Evolutionary conservation across 2,888 invertebrate genomes (phyloP), one percentile per base, ranked within the genome.

Genomic region (Acanthosoma haemorrhoidale): DNA sequence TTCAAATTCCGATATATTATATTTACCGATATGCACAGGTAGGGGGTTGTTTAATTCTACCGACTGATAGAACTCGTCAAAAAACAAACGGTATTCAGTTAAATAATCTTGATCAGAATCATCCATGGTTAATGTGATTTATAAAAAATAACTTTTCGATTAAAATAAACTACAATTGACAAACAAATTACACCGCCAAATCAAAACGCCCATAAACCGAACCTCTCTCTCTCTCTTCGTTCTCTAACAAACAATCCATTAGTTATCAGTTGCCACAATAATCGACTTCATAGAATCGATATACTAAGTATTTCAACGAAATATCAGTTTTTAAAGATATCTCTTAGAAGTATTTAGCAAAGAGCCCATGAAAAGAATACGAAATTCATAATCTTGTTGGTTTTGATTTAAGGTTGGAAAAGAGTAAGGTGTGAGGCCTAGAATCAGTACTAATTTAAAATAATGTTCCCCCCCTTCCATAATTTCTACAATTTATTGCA

Each of bases 11-110:
- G 86, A 84, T 76, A 90, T 84, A 73, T 87, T 85, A 79, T 89
- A 88, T 74, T 86, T 85, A 74, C 86, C 86, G 71, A 89, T 86
- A 78, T 87, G 85, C 60, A 90, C 88, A 67, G 90, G 90, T 75
- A 90, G 81, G 78, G 89, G 89, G 79, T 90, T 90, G 75, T 86
- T 84, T 1, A 87, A 87, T 76, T 89, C 85, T 61, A 88, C 84
- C 69, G 84, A 86, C 71, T 85, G 83, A 75, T 87, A 86, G 80
- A 90, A 89, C 78, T 86, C 83, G 77, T 88, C 87, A 78, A 90
- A 88, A 82, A 90, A 90, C 77, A 85, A 83, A 74, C 87, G 84
- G 78, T 89, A 90, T 57, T 83, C 83, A 67, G 85, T 86, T 78
- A 89, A 82, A 81, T 89, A 88, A 79, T 88, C 88, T 77, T 88